These are phyloP conservation scores for Capitulum mitella DNA, from an alignment of 2,888 invertebrate genomes.

Conservation along the genomic window DNA sequence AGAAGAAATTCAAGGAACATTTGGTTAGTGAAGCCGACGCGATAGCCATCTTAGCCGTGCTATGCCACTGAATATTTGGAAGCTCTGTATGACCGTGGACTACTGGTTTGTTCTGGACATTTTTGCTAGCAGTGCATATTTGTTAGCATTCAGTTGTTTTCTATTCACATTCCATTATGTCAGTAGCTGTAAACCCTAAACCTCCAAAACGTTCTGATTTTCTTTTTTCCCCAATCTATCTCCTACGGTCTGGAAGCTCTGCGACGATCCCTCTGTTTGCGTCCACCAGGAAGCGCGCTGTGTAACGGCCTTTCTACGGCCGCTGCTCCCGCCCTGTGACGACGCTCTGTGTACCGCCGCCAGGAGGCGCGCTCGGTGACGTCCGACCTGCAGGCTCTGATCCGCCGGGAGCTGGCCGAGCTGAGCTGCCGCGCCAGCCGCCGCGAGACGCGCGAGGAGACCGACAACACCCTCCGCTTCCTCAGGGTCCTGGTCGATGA, in stretches of 20 bases:
- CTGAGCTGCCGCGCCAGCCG: background rate
- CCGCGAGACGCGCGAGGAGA: background rate
- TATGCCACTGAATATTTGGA: no score
- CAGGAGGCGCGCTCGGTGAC: background rate
- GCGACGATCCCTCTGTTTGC: background rate
- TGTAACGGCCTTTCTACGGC: background rate
- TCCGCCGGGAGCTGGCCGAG: background rate
- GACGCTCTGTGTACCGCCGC: no score
- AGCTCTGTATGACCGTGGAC: no score
- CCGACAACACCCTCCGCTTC: conserved; percentile 3
- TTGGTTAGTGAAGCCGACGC: no score
- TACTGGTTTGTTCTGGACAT: no score
- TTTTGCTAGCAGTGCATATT: no score
- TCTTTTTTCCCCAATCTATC: background rate
- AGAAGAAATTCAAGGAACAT: background rate
- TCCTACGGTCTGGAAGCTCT: background rate
- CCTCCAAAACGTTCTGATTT: background rate
- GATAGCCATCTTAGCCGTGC: no score
- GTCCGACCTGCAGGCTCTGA: background rate
- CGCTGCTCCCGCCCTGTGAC: no score
- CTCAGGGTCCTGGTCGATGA: background rate
- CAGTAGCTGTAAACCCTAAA: background rate
- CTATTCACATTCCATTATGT: no score
- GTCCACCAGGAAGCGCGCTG: background rate
- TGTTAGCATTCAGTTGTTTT: no score